A percentile compares a stretch with the other conserved stretches of the same genome.
Evolutionary conservation across 1,140 invertebrate genomes (phyloP).

Genomic region (Cydia pomonella): DNA sequence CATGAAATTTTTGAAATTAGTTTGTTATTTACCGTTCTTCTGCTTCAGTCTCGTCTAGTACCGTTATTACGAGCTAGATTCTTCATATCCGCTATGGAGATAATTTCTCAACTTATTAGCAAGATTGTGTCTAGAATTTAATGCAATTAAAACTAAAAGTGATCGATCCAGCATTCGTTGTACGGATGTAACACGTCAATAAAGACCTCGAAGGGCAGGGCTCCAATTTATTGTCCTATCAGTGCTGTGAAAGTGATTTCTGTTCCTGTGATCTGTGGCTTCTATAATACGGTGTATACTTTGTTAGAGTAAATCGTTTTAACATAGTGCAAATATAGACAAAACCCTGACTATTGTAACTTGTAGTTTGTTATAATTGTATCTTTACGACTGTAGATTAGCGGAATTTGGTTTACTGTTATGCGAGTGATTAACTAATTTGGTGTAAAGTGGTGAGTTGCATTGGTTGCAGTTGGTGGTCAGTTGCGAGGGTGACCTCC

Average conservation of each 20-base stretch:
- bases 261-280: constrained; percentile 37
- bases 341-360: constrained; percentile 36
- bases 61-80: constrained; percentile 61
- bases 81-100: constrained; percentile 15
- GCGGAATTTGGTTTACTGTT: constrained; percentile 42
- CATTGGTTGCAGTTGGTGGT: constrained; percentile 75
- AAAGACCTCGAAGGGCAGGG: constrained; percentile 72
- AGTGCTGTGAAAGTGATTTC: constrained; percentile 70
- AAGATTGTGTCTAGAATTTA: constrained; percentile 44
- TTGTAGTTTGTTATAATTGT: constrained; percentile 43
- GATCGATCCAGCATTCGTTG: constrained; percentile 71
- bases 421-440: constrained; percentile 30
- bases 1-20: constrained; percentile 60
- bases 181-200: constrained; percentile 80
- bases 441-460: constrained; percentile 45
- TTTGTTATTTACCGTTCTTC: constrained; percentile 76
- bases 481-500: constrained; percentile 77
- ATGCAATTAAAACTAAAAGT: constrained; percentile 48
- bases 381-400: constrained; percentile 35
- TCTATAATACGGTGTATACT: constrained; percentile 9
- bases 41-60: constrained; percentile 61
- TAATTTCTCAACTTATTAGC: constrained; percentile 41
- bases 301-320: not conserved
- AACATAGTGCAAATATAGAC: constrained; percentile 2
- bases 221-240: constrained; percentile 61